Evolutionary conservation across 2,113 vertebrate genomes (phyloP), one percentile per base, ranked within the genome.

Genomic region (Tricholaema leucomelas): DNA sequence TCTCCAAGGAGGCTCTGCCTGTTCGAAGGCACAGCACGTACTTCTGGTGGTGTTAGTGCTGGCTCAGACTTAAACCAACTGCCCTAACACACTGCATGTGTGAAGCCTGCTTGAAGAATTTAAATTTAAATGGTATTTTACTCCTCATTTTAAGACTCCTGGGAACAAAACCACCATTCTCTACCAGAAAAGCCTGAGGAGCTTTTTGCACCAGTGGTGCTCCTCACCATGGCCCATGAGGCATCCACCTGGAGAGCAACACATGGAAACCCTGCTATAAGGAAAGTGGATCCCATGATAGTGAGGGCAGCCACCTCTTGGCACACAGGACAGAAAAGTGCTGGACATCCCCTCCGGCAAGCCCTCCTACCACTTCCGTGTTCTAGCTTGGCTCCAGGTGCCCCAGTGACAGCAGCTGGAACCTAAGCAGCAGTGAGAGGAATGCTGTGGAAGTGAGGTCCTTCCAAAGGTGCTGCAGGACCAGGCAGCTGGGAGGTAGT

Each of bases 121-220:
- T 24, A 21, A 44, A 82, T 28, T 15, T 28, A 80, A 90, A 85
- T 9, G 11, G 8, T 17, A 2, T 21, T 61, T 46, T 50, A 31
- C 0, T 1, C 1, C 31, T 15, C 15, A 7, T 4, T 33, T 28
- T 18, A 63, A 36, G 16, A 13, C 27, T 80, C 72, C 30, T 33
- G 59, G 55, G 69, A 35, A 42, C 31, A 38, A 86, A 74, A 48
- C 23, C 20, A 20, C 3, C 0, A 0, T 15, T 17, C 13, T 58
- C 87, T 52, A 48, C 44, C 18, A 36, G 23, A 31, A 28, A 63
- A 31, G 42, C 23, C 0, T 6, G 42, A 59, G 18, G 50, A 35
- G 13, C 0, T 1, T 20, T 30, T 10, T 0, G 0, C 6, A 28
- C 2, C 31, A 1, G 0, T 31, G 5, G 52, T 1, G 36, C 56